Evolutionary conservation across 2,888 invertebrate species (phyloP), one percentile per base, ranked within the genome.

Genomic region (Mamestra brassicae): DNA sequence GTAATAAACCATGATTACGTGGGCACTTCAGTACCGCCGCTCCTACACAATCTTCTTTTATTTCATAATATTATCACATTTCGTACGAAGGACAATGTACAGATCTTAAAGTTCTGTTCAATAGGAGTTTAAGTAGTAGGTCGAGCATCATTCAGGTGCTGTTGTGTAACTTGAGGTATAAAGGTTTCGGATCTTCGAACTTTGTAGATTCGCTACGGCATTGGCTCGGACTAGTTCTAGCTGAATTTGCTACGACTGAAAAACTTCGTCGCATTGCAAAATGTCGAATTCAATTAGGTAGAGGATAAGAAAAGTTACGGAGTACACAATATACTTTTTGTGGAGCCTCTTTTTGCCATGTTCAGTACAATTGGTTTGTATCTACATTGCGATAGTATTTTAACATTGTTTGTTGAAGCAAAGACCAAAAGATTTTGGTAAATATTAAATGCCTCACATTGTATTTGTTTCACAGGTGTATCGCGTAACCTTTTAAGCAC

Each of bases 1-100:
- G 64, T 77, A 71, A 71, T 80, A 80, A 80, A 77, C 80, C 60
- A 62, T 82, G 78, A 82, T 80, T 78, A 78, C 55, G 54, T 58
- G 71, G 62, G 26, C 55, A 70, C 68, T 77, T 77, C 68, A 62
- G 68, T 66, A 80, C 47, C 61, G 26, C 55, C 72, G 3, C n/a
- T 45, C 54, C 54, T 54, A 69, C 34, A 64, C 64, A 72, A 65
- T 78, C n/a, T 69, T 64, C 60, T 60, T 77, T 77, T 81, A 81
- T 71, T 71, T 71, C 26, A 70, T 58, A 81, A 62, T 70, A 72
- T 61, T 72, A 38, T 61, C 26, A 65, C 50, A 55, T 71, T 45
- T 55, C 50, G 26, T 55, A 55, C 26, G 34, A 42, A 66, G n/a
- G 52, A 47, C n/a, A 52, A 47, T 8, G 54, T 64, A 52, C 34